Evolutionary conservation across 2,797 vertebrate genomes (phyloP).

Genomic region (Pangasius djambal): DNA sequence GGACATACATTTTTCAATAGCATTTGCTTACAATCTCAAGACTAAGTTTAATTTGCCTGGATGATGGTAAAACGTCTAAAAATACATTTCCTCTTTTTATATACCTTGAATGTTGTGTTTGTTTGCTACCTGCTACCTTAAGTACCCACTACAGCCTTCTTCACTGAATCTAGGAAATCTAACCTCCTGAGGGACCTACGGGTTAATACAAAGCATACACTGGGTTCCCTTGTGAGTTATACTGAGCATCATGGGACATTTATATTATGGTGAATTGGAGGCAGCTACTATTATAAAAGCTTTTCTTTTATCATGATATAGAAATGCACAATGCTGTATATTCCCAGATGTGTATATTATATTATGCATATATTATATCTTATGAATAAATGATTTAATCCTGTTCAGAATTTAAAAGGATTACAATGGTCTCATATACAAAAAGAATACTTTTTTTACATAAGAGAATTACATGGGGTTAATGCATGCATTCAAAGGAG

Average conservation of each 20-base stretch:
- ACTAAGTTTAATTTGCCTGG: neutral
- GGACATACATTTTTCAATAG: neutral
- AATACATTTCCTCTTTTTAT: neutral
- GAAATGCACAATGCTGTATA: neutral
- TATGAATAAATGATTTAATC: neutral
- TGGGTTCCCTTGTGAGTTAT: neutral
- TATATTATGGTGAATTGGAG: neutral
- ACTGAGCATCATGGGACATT: conserved; percentile 1
- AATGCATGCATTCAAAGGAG: conserved; percentile 45
- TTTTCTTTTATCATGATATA: neutral
- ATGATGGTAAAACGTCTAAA: neutral
- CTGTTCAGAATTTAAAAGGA: neutral
- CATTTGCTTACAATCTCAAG: neutral
- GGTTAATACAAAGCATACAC: neutral
- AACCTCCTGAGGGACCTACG: neutral
- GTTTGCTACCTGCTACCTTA: neutral
- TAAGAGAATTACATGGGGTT: conserved; percentile 45
- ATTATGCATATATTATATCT: neutral
- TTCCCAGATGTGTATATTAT: conserved; percentile 2
- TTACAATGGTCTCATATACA: neutral
- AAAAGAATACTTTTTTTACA: conserved; percentile 3
- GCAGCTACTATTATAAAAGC: neutral
- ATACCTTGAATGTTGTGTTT: neutral
- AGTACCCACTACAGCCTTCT: neutral
- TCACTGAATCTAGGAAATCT: neutral